A percentile compares a stretch with the other conserved stretches of the same genome.
phyloP scores from a whole-genome alignment of 2,797 vertebrate genomes.

The Pseudomugil gertrudae region DNA sequence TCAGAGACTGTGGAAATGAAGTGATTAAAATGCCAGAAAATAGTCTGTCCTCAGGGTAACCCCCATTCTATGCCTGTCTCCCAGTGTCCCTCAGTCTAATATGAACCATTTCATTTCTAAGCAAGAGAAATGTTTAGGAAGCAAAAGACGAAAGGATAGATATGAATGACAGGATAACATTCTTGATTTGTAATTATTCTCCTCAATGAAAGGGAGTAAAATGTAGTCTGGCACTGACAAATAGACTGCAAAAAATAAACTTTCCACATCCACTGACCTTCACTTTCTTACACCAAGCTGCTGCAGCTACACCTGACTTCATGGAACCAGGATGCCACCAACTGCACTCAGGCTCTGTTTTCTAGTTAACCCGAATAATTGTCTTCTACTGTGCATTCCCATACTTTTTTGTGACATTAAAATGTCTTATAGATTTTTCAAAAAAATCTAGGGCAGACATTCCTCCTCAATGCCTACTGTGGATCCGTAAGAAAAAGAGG shows the following conservation, averaged over 20 bases:
- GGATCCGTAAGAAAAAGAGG: constrained; percentile 31
- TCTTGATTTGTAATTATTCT: constrained; percentile 18
- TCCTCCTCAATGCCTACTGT: constrained; percentile 35
- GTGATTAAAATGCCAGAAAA: constrained; percentile 73
- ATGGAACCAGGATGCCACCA: neutral
- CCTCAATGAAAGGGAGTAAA: neutral
- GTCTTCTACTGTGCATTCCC: constrained; percentile 37
- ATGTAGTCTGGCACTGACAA: neutral
- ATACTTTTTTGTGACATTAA: constrained; percentile 40
- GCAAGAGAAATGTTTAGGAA: neutral
- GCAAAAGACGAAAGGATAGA: neutral
- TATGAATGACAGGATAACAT: neutral
- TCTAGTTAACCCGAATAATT: constrained; percentile 20
- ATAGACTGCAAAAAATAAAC: neutral
- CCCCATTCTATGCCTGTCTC: neutral
- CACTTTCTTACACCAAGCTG: constrained; percentile 9
- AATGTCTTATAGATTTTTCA: constrained; percentile 6
- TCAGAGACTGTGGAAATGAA: constrained; percentile 62
- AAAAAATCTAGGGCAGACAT: constrained; percentile 64
- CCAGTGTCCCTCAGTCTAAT: constrained; percentile 15
- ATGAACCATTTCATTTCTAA: constrained; percentile 26
- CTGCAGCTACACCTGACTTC: constrained; percentile 2
- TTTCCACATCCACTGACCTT: constrained; percentile 7
- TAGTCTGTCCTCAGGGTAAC: constrained; percentile 56
- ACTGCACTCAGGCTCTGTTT: constrained; percentile 9